Evolutionary conservation across 2,888 invertebrate species (phyloP).

Genomic region (Cerastis rubricosa): DNA sequence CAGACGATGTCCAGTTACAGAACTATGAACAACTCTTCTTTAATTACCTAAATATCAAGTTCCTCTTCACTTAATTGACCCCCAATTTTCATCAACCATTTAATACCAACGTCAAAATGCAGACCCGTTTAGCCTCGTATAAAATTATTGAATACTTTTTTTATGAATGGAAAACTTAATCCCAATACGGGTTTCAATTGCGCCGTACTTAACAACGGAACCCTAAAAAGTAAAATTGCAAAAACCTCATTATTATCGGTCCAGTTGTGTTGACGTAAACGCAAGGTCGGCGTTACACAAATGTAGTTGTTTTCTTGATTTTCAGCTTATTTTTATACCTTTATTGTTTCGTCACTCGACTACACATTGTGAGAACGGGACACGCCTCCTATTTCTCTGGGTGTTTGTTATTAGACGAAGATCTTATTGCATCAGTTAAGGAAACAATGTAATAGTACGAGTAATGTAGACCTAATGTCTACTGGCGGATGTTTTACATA

Average conservation of each 20-base stretch:
- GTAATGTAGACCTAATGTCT: neutral
- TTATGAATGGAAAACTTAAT: neutral
- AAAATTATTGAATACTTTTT: neutral
- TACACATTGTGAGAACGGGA: neutral
- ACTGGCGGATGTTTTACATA: neutral
- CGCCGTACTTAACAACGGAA: neutral
- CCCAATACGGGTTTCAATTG: neutral
- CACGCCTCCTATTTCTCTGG: constrained; percentile 1
- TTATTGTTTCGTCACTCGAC: constrained; percentile 20
- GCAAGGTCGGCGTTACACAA: constrained; percentile 62
- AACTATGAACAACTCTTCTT: too few species aligned
- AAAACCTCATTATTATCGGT: constrained; percentile 62
- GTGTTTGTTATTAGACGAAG: neutral
- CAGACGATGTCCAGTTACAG: too few species aligned
- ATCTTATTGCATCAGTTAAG: neutral
- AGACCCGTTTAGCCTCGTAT: neutral
- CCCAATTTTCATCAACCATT: too few species aligned
- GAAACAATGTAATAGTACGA: neutral
- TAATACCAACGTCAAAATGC: too few species aligned
- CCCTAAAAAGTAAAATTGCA: constrained; percentile 50
- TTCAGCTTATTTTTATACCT: constrained; percentile 26
- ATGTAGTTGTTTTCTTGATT: constrained; percentile 45
- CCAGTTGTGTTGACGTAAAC: constrained; percentile 58
- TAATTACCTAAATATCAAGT: too few species aligned
- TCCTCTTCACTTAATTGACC: neutral